These are phyloP conservation scores for Eptesicus fuscus DNA, from an alignment of 2,113 vertebrate genomes.

Conservation along the genomic window DNA sequence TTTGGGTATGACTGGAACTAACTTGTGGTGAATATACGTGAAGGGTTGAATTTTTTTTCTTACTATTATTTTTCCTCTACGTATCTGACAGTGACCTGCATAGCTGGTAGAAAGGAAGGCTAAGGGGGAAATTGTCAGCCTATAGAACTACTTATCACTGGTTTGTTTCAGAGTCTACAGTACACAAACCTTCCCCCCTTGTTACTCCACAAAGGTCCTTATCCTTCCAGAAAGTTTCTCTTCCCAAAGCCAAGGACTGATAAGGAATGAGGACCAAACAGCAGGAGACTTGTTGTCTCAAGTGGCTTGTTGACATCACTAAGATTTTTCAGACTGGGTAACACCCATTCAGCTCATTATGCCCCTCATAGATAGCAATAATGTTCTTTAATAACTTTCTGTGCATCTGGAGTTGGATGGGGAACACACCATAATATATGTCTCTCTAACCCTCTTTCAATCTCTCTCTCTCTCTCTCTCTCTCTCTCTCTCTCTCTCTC, in stretches of 20 bases:
- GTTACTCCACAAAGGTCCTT: background rate
- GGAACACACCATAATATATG: background rate
- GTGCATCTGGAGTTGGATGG: background rate
- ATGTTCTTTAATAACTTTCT: background rate
- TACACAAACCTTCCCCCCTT: background rate
- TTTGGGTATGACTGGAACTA: background rate
- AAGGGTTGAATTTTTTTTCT: background rate
- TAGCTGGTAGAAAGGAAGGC: background rate
- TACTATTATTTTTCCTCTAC: background rate
- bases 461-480: background rate
- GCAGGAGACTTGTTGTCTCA: constrained; percentile 42
- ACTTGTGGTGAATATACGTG: background rate
- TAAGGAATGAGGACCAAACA: constrained; percentile 30
- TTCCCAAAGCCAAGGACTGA: background rate
- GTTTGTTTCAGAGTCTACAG: background rate
- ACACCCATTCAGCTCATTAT: background rate
- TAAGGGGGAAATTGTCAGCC: background rate
- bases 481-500: background rate
- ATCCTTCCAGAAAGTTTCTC: constrained; percentile 2
- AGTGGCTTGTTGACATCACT: constrained; percentile 50
- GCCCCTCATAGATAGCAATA: background rate
- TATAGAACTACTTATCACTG: background rate
- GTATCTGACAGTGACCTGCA: background rate
- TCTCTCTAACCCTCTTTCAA: background rate
- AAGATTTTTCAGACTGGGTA: constrained; percentile 46